phyloP scores from a whole-genome alignment of 1,140 invertebrate species.

The Temnothorax longispinosus region DNA sequence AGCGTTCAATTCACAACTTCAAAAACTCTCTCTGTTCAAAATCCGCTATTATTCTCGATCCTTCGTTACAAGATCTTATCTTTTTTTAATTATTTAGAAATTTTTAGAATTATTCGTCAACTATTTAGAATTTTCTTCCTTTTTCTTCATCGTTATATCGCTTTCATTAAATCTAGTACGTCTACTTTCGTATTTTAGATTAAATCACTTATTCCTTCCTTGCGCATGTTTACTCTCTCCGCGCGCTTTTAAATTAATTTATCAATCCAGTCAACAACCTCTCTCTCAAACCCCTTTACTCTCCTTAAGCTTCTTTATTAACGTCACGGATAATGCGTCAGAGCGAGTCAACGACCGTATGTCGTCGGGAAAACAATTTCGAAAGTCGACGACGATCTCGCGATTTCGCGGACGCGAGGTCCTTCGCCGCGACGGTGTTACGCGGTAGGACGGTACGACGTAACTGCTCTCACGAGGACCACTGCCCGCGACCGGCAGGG shows the following conservation, averaged over 20 bases:
- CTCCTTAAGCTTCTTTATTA: not conserved
- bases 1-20: not conserved
- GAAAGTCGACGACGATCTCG: not conserved
- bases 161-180: not conserved
- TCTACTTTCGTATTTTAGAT: not conserved
- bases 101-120: not conserved
- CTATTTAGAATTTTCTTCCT: not conserved
- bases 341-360: not conserved
- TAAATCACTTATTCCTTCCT: constrained; percentile 3
- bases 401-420: not conserved
- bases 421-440: constrained; percentile 44
- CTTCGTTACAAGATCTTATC: not conserved
- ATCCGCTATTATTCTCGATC: not conserved
- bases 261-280: constrained; percentile 42
- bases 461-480: constrained; percentile 66
- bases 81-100: not conserved
- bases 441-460: constrained; percentile 61
- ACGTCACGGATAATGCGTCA: constrained; percentile 14
- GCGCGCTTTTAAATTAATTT: constrained; percentile 38
- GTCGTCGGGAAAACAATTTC: constrained; percentile 3
- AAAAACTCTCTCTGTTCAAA: not conserved
- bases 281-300: not conserved
- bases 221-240: constrained; percentile 28
- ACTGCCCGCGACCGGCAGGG: constrained; percentile 45
- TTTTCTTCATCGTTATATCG: not conserved